phyloP scores from a whole-genome alignment of 2,113 vertebrate genomes.

The Tilapia sparmanii region DNA sequence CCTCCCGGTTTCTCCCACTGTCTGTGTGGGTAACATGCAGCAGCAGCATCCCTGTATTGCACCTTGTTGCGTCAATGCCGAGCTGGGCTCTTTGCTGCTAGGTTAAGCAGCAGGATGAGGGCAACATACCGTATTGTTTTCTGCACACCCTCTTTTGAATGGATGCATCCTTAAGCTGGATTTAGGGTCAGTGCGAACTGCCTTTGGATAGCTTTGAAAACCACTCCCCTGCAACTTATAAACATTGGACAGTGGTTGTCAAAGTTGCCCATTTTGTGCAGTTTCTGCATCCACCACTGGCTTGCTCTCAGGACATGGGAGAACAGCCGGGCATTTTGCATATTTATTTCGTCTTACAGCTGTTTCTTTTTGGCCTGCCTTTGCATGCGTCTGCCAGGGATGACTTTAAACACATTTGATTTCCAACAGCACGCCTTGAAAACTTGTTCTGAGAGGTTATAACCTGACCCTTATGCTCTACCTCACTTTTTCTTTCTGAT shows the following conservation, averaged over 20 bases:
- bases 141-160: neutral
- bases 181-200: neutral
- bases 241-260: neutral
- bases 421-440: neutral
- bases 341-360: neutral
- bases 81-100: slow-evolving; percentile 7
- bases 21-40: slow-evolving; percentile 26
- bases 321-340: neutral
- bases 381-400: neutral
- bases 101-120: slow-evolving; percentile 19
- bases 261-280: neutral
- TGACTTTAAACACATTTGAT: neutral
- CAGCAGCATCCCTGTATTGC: slow-evolving; percentile 49
- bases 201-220: neutral
- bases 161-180: neutral
- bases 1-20: neutral
- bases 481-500: neutral
- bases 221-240: neutral
- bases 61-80: slow-evolving; percentile 64
- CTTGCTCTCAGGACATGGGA: neutral
- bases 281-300: neutral
- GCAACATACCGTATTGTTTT: slow-evolving; percentile 5
- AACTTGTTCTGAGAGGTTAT: neutral
- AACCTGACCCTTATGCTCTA: neutral
- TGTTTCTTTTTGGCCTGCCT: neutral